phyloP scores from a whole-genome alignment of 2,888 invertebrate genomes.

The Congeria kusceri region DNA sequence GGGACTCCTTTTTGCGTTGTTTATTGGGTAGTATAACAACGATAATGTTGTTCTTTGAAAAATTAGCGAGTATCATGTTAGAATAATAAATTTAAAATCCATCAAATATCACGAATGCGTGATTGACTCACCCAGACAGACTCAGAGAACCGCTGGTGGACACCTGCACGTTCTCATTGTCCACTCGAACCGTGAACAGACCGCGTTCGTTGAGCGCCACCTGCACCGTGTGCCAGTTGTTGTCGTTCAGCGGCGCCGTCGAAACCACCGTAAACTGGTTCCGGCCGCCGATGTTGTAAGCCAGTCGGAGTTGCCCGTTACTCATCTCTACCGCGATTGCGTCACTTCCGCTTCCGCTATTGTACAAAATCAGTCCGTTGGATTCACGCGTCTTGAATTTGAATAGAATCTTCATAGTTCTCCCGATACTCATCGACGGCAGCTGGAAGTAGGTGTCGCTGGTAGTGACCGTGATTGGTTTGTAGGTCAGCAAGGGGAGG shows the following conservation, averaged over 20 bases:
- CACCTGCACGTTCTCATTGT: conserved; percentile 62
- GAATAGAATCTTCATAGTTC: conserved; percentile 72
- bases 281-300: conserved; percentile 77
- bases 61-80: too few species aligned
- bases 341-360: conserved; percentile 71
- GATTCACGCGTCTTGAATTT: conserved; percentile 79
- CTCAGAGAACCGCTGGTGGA: conserved; percentile 49
- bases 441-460: conserved; percentile 68
- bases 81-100: too few species aligned
- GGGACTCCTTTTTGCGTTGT: too few species aligned
- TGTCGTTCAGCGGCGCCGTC: conserved; percentile 70
- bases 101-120: too few species aligned
- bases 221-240: conserved; percentile 79
- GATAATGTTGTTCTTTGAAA: too few species aligned
- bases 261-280: conserved; percentile 53
- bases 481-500: conserved; percentile 65
- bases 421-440: conserved; percentile 57
- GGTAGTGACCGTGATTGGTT: conserved; percentile 75
- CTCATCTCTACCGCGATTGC: conserved; percentile 80
- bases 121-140: not conserved
- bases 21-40: too few species aligned
- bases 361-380: conserved; percentile 78
- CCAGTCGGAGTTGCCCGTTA: conserved; percentile 77
- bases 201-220: conserved; percentile 60
- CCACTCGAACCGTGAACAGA: conserved; percentile 70